Conservation (phyloP, 1,140 invertebrate species). For the Acromyrmex heyeri region DNA sequence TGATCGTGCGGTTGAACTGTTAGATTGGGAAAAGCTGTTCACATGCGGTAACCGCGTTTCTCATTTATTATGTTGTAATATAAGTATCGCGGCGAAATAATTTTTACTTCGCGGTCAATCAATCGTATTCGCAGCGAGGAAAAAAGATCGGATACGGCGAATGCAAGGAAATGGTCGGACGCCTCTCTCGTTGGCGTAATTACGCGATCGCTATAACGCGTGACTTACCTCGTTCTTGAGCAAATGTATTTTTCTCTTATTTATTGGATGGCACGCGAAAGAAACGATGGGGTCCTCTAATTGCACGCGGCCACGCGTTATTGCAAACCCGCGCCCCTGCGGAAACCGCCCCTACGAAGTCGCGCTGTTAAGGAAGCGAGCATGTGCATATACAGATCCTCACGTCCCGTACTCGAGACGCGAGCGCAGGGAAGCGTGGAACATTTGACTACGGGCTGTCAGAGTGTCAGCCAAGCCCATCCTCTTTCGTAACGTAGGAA, state of each 20-base stretch:
- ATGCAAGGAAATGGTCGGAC: background rate
- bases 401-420: conserved; percentile 55
- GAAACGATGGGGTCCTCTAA: conserved; percentile 30
- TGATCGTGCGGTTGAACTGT: conserved; percentile 12
- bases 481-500: conserved; percentile 83
- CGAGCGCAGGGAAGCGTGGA: conserved; percentile 82
- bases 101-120: conserved; percentile 36
- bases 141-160: conserved; percentile 24
- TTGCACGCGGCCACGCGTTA: conserved; percentile 3
- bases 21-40: conserved; percentile 36
- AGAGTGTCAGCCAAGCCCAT: conserved; percentile 85
- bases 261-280: conserved; percentile 43
- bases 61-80: conserved; percentile 45
- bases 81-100: conserved; percentile 18
- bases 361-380: conserved; percentile 66
- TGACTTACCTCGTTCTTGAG: conserved; percentile 10
- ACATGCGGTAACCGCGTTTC: conserved; percentile 13
- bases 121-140: background rate
- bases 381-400: conserved; percentile 65
- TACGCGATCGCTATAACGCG: conserved; percentile 30
- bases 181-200: conserved; percentile 22
- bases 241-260: conserved; percentile 35
- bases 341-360: conserved; percentile 63
- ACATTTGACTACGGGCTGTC: conserved; percentile 83
- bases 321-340: conserved; percentile 28